phyloP scores from a whole-genome alignment of 2,113 vertebrate species.

The Dipodomys stephensi region DNA sequence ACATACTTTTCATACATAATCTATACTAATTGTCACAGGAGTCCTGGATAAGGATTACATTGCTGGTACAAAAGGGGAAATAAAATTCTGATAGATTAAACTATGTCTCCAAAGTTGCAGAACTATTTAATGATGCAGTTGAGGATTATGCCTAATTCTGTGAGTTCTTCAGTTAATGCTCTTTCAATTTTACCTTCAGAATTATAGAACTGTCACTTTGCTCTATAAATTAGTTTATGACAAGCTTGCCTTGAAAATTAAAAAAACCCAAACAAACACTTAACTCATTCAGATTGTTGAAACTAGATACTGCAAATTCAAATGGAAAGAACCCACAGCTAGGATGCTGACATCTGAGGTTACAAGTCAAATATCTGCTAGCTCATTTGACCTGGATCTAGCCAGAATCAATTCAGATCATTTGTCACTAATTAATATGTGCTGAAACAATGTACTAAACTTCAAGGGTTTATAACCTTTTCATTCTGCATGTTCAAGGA shows the following conservation, averaged over 20 bases:
- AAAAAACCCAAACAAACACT: slow-evolving; percentile 18
- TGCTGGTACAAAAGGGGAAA: slow-evolving; percentile 49
- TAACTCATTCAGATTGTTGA: slow-evolving; percentile 43
- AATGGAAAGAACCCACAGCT: slow-evolving; percentile 24
- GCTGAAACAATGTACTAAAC: slow-evolving; percentile 80
- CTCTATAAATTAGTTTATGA: slow-evolving; percentile 31
- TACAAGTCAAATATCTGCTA: slow-evolving; percentile 64
- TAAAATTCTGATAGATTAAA: slow-evolving; percentile 60
- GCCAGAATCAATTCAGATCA: slow-evolving; percentile 76
- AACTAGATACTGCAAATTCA: background rate
- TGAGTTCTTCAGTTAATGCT: background rate
- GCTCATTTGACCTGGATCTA: slow-evolving; percentile 64
- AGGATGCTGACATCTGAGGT: background rate
- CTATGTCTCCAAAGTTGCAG: slow-evolving; percentile 17
- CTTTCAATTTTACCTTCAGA: slow-evolving; percentile 27
- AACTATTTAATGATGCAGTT: background rate
- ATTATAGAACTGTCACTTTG: slow-evolving; percentile 47
- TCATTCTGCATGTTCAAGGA: slow-evolving; percentile 9
- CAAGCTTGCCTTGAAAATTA: slow-evolving; percentile 20
- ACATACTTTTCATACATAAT: background rate
- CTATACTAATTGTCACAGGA: slow-evolving; percentile 19
- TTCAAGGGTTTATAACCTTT: slow-evolving; percentile 70
- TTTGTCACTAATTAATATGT: slow-evolving; percentile 81
- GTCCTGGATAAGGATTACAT: background rate
- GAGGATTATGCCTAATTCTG: slow-evolving; percentile 45